A percentile compares a stretch with the other conserved stretches of the same genome.
phyloP scores from a whole-genome alignment of 2,888 invertebrate genomes.

The Chrysina gloriosa region DNA sequence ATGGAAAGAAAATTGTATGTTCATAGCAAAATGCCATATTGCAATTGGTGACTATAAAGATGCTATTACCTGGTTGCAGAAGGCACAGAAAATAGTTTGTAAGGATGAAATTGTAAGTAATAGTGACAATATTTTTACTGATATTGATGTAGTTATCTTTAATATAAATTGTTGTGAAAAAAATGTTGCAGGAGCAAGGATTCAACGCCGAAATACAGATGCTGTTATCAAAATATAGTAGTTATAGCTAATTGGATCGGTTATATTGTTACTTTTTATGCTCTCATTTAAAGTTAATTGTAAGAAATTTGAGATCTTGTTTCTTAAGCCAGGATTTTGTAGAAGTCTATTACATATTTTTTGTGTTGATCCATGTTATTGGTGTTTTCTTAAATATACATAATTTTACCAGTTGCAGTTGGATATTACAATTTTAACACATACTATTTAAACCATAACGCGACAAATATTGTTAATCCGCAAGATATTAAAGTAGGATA shows the following conservation, averaged over 20 bases:
- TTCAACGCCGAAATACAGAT: slow-evolving; percentile 56
- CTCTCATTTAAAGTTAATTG: background rate
- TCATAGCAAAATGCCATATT: slow-evolving; percentile 70
- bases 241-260: slow-evolving; percentile 53
- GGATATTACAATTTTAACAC: too few relatives aligned
- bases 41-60: slow-evolving; percentile 65
- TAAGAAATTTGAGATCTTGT: slow-evolving; percentile 12
- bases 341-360: background rate
- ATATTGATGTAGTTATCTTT: slow-evolving; percentile 42
- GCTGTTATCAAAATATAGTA: slow-evolving; percentile 57
- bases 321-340: background rate
- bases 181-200: slow-evolving; percentile 57
- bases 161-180: too few relatives aligned
- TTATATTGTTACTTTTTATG: background rate
- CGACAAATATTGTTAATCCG: too few relatives aligned
- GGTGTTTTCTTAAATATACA: background rate
- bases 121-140: too few relatives aligned
- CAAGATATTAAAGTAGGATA: too few relatives aligned
- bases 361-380: background rate
- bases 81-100: slow-evolving; percentile 53
- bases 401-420: too few relatives aligned
- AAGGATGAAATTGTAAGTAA: slow-evolving; percentile 28
- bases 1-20: slow-evolving; percentile 71
- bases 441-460: too few relatives aligned
- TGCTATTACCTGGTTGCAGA: slow-evolving; percentile 67